Evolutionary conservation across 2,797 vertebrate species (phyloP), one percentile per base, ranked within the genome.

Genomic region (Neosilurus mollespiculum): DNA sequence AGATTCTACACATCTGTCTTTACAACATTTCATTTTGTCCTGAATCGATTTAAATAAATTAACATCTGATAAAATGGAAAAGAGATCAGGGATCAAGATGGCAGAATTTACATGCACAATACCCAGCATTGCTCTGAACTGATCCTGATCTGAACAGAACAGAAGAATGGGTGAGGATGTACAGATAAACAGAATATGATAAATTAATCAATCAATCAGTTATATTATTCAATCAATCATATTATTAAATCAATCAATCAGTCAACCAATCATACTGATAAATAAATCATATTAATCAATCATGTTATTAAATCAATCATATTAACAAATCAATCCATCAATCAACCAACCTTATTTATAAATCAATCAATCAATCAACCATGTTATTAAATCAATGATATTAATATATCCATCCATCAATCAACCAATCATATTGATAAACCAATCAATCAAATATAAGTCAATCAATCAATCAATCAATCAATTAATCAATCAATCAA

Each of bases 31-130:
- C 54, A 61, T 77, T 77, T 61, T 43, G 12, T 77, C 34, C 75
- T 49, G 58, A 77, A 77, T 77, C 1, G 22, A 61, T 61, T 77
- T 43, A n/a, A 77, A 77, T 77, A 43, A 77, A 77, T 77, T 37
- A 37, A 54, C 54, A 76, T 76, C 10, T 37, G 9, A 11, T 37
- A 76, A 58, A 11, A 37, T 22, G 18, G 3, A 43, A 34, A 4
- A 59, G 8, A 37, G 24, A 20, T 58, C 16, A 58, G 10, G 30
- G 37, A 58, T 58, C 16, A 76, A 6, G 24, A 34, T 58, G 54
- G 7, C 34, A 43, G 56, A n/a, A 3, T 37, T 15, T 1, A 61
- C 56, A n/a, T 61, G 30, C 20, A 37, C 56, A 77, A 61, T 43
- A 77, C 75, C 56, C 56, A 77, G 56, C 75, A 61, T 77, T 24